Evolutionary conservation across 1,140 invertebrate genomes (phyloP).

Genomic region (Epicauta chinensis): DNA sequence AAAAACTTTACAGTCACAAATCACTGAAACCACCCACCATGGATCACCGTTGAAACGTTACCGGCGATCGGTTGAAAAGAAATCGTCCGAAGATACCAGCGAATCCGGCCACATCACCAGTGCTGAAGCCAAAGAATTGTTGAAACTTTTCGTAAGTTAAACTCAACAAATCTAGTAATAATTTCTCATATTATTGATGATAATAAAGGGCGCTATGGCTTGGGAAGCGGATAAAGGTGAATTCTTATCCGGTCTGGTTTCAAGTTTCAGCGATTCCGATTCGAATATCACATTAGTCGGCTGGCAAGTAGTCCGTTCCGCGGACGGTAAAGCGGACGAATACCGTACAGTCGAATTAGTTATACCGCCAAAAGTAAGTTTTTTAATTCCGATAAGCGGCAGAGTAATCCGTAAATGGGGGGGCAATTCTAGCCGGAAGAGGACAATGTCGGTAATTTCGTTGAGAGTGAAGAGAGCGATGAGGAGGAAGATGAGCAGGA

Average conservation of each 20-base stretch:
- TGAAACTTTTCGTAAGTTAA: conserved; percentile 2
- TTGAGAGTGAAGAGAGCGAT: conserved; percentile 1
- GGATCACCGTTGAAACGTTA: too few relatives aligned
- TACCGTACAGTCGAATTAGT: conserved; percentile 1
- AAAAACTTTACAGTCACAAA: too few relatives aligned
- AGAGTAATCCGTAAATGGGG: too few relatives aligned
- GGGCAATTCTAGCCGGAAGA: not conserved
- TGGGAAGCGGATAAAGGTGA: not conserved
- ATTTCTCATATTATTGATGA: not conserved
- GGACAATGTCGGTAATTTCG: not conserved
- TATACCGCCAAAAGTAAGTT: conserved; percentile 1
- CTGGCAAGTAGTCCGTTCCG: conserved; percentile 1
- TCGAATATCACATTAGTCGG: conserved; percentile 1
- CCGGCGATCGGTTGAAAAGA: too few relatives aligned
- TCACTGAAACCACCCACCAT: too few relatives aligned
- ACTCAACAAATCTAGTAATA: not conserved
- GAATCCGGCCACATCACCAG: not conserved
- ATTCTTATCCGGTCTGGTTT: not conserved
- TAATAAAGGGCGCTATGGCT: not conserved
- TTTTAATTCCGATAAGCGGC: too few relatives aligned
- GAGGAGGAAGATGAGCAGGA: conserved; percentile 1
- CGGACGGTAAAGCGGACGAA: not conserved
- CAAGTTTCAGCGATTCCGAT: not conserved
- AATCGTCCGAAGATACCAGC: not conserved
- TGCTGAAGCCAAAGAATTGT: not conserved